Base-by-base conservation (phyloP, 1,140 invertebrate genomes). In the Drosophila truncata region DNA sequence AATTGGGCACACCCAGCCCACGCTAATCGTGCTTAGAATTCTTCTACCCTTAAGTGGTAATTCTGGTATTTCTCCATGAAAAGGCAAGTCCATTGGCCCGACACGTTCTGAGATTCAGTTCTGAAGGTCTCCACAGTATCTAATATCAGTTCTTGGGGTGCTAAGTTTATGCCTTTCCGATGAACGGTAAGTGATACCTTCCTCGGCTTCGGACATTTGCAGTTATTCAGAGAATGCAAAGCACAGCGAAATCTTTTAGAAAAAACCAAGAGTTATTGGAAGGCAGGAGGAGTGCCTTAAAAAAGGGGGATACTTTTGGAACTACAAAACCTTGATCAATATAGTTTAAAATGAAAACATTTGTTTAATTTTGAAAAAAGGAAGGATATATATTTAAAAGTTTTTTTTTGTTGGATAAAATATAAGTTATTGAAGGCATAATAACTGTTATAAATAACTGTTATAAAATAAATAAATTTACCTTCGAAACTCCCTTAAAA, bases 1-100 rank as follows among this genome's bases (percentile, higher is more conserved):
- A 86, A 86, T 86, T 86, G 83, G 79, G 63, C 80, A 90, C 66
- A 90, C 63, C 70, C 85, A 70, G 29, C 85, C 85, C 85, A 88
- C 85, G 82, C 85, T 65, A 61, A 80, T 76, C 64, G 57, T 27
- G 23, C 55, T 46, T 14, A 37, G 52, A 55, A 37, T 55, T 55
- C 35, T 29, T 33, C 70, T 29, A 31, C 23, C 27, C 35, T 25
- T 20, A 27, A 62, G 57, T 14, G 41, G 16, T 35, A 27, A 62
- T 33, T 46, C n/a, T 54, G 50, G 31, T 54, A 23, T 23, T 54
- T 54, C 8, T 37, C 20, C 9, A 14, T 10, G 14, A 2, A 54
- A 71, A 49, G 33, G 13, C 64, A 54, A 83, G 81, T 86, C 60
- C 83, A 86, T 86, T 86, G 83, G 83, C 83, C 70, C 66, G 67